phyloP scores from a whole-genome alignment of 2,113 vertebrate genomes.

The Ariopsis seemanni region DNA sequence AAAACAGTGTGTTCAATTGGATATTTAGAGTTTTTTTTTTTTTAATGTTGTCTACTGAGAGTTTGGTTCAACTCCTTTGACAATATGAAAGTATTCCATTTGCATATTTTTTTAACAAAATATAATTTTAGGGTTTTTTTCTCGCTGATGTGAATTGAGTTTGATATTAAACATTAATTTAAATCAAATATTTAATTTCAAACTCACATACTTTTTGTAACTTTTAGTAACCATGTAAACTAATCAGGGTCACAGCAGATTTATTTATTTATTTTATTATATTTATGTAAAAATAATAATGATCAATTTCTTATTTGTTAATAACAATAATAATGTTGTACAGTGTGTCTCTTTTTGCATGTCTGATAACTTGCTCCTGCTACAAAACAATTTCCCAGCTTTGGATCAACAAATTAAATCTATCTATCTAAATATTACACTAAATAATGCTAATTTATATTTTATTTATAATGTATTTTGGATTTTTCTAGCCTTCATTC shows the following conservation, averaged over 20 bases:
- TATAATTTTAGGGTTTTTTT: not conserved
- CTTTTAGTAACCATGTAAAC: not conserved
- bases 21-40: no score
- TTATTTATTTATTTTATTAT: not conserved
- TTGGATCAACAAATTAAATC: no score
- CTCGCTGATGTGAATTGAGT: not conserved
- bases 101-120: not conserved
- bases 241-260: not conserved
- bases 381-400: no score
- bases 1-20: not conserved
- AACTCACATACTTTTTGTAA: not conserved
- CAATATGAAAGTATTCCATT: not conserved
- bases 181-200: not conserved
- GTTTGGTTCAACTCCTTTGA: not conserved
- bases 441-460: no score
- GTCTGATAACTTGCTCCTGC: no score
- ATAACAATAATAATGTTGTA: not conserved
- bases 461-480: no score
- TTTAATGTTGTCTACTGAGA: not conserved
- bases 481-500: no score
- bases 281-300: not conserved
- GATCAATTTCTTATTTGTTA: not conserved
- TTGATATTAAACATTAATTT: not conserved
- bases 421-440: not conserved
- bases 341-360: no score